Evolutionary conservation across 2,797 vertebrate species (phyloP), one percentile per base, ranked within the genome.

Genomic region (Darevskia mixta): DNA sequence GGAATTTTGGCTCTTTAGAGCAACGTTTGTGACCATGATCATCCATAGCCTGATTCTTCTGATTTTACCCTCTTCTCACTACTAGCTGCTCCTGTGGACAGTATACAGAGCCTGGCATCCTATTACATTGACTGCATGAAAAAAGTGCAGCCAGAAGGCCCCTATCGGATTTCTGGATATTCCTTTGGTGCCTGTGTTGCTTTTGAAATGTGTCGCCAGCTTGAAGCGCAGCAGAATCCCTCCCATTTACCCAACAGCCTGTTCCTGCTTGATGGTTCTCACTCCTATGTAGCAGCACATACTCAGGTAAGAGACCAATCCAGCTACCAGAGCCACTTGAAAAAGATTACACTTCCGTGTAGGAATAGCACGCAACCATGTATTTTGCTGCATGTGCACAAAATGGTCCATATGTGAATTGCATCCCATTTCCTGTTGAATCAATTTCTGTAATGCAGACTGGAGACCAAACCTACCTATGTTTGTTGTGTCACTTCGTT

Each of bases 141-240:
- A 92, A 97, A 98, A 93, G 97, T 98, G 9, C 99, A 99, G 95
- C 96, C 98, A 0, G 98, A 98, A 27, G 99, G 98, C 3, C 98
- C 98, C 0, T 99, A 99, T 91, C 97, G 98, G 20, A 96, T 99
- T 1, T 98, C 98, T 0, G 99, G 99, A 41, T 99, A 99, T 93
- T 99, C 99, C 1, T 99, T 98, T 0, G 99, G 99, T 10, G 99
- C 99, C 78, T 99, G 99, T 7, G 99, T 99, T 89, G 99, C 99
- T 38, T 99, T 99, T 87, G 99, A 99, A 95, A 99, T 99, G 97
- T 99, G 98, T 92, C 98, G 98, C 10, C 99, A 99, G 93, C 97
- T 99, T 90, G 98, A 99, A 96, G 95, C 90, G 4, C 97, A 97
- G 82, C 96, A 97, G 64, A 95, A 94, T 78, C 91, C 94, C 1